Conservation (phyloP, 2,113 vertebrate genomes). For the Melanostigma gelatinosum region DNA sequence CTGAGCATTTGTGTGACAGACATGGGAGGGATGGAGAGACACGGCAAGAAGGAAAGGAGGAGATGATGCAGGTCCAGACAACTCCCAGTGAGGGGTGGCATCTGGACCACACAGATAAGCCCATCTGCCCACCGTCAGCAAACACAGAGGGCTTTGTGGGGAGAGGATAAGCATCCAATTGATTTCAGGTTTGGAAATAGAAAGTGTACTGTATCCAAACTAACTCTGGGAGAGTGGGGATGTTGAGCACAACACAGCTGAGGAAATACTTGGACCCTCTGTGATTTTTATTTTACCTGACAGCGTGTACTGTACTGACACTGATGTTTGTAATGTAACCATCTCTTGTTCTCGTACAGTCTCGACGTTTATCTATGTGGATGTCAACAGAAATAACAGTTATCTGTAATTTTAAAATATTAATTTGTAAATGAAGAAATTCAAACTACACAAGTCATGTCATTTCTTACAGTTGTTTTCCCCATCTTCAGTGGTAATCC, state of each 20-base stretch:
- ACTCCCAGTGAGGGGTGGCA: conserved; percentile 55
- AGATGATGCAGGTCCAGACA: conserved; percentile 50
- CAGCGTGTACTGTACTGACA: conserved; percentile 5
- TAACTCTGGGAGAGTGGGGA: conserved; percentile 7
- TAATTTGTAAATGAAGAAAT: background rate
- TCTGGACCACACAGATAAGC: conserved; percentile 79
- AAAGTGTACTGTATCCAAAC: conserved; percentile 43
- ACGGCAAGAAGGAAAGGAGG: conserved; percentile 34
- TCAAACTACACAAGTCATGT: background rate
- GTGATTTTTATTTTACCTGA: conserved; percentile 15
- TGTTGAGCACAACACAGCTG: background rate
- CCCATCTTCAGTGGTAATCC: background rate
- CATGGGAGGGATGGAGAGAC: conserved; percentile 13
- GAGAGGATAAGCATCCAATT: conserved; percentile 69
- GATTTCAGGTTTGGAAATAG: conserved; percentile 69
- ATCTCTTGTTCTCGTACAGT: background rate
- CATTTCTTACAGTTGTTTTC: background rate
- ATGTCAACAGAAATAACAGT: conserved; percentile 10
- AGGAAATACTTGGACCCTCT: conserved; percentile 7
- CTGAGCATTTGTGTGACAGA: conserved; percentile 35
- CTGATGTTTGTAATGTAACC: conserved; percentile 9
- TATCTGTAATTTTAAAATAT: conserved; percentile 11
- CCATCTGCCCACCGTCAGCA: conserved; percentile 52
- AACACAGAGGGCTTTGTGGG: conserved; percentile 65
- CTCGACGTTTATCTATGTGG: background rate